Evolutionary conservation across 37 sponge, comb jelly and placozoan genomes (phyloP).

Genomic region (Tethya wilhelma): DNA sequence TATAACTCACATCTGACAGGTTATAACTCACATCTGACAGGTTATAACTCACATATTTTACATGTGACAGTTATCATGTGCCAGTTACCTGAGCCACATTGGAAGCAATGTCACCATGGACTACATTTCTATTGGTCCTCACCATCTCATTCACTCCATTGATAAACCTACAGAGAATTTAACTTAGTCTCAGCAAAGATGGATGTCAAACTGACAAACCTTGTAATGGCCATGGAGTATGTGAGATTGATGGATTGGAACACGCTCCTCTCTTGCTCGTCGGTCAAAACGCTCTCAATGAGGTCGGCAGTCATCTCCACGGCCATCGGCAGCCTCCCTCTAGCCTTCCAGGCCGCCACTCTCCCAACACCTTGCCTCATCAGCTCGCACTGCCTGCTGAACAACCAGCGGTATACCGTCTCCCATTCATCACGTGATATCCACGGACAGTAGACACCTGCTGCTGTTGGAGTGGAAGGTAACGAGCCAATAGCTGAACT

Average conservation of each 20-base stretch:
- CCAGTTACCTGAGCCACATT: no score
- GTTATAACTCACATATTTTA: not conserved
- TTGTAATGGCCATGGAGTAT: slow-evolving; percentile 48
- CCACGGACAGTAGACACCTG: slow-evolving; percentile 26
- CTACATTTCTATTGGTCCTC: no score
- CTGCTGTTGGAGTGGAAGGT: not conserved
- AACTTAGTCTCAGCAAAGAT: not conserved
- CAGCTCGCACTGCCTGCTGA: slow-evolving; percentile 3
- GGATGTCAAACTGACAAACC: slow-evolving; percentile 1
- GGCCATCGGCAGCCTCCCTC: slow-evolving; percentile 32
- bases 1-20: not conserved
- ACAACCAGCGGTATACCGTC: slow-evolving; percentile 39
- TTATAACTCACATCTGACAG: not conserved
- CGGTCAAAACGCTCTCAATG: slow-evolving; percentile 13
- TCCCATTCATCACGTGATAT: slow-evolving; percentile 23
- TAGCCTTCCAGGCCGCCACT: slow-evolving; percentile 62
- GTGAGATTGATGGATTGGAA: slow-evolving; percentile 4
- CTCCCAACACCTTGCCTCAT: slow-evolving; percentile 17
- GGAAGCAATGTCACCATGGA: not conserved
- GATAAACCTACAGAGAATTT: slow-evolving; percentile 26
- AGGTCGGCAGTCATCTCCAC: slow-evolving; percentile 61
- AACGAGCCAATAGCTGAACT: slow-evolving; percentile 6
- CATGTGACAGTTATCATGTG: no score
- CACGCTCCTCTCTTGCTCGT: not conserved
- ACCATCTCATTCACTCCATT: slow-evolving; percentile 37